Base-by-base conservation (phyloP, 2,113 vertebrate species). In the Nannospalax galili region DNA sequence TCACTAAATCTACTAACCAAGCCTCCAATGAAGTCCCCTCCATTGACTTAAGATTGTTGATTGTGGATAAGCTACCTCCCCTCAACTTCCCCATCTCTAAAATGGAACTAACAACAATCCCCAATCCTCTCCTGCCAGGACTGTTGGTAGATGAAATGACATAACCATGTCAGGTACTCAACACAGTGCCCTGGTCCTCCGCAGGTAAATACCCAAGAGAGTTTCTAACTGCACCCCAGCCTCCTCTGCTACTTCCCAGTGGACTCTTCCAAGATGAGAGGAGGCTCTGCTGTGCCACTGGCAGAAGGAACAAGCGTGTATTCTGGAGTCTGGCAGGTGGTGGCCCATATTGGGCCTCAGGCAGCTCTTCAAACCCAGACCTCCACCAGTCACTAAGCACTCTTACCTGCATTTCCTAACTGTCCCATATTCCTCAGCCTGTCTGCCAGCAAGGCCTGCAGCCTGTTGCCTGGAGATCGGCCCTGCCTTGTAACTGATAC, bases 41-140 rank as follows among this genome's bases (percentile, higher is more conserved):
- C 45, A 84, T 35, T 42, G 65, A 56, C 64, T 9, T 30, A 35
- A n/a, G 24, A 93, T 35, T 32, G 1, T 17, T 19, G 20, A 48
- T 22, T 89, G 28, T 11, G 37, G 40, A 79, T 7, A 82, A 75
- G 56, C 60, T 32, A 62, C 42, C n/a, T 78, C 42, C 11, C 7
- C 48, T 97, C 78, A 64, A 69, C 40, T 88, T 94, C 42, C 48
- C 35, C 67, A 35, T 65, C 85, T 88, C 4, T 92, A 93, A 90
- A 82, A 82, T 86, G 81, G 56, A 26, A 84, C 64, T 67, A 24
- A 90, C 65, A 24, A 2, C 70, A 75, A 20, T 1, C 17, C 1
- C 64, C 42, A 40, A 17, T 20, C 28, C 8, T 17, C 45, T 26
- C 24, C 35, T 69, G 26, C 28, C 40, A 60, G 69, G 24, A 72